These are phyloP conservation scores for Meandrina meandrites DNA, from an alignment of 92 coral and sea anemone genomes.

Conservation along the genomic window DNA sequence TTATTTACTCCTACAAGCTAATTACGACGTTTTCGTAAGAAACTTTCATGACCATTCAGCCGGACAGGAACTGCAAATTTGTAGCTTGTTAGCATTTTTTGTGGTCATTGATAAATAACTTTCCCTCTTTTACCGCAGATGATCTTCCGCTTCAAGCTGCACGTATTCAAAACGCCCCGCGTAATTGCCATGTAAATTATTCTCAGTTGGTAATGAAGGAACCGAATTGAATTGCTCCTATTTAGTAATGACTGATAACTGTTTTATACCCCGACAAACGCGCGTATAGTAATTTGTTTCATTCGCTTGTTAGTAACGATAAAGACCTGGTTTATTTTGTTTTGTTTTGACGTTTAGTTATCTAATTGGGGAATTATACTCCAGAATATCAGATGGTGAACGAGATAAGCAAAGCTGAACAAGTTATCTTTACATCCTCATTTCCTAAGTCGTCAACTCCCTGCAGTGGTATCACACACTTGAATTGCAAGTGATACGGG, in stretches of 20 bases:
- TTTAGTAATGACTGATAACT: slow-evolving; percentile 8
- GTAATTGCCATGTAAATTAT: background rate
- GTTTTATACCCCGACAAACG: background rate
- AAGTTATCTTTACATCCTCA: slow-evolving; percentile 13
- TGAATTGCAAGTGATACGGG: slow-evolving; percentile 9
- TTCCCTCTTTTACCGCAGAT: background rate
- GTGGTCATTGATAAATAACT: slow-evolving; percentile 19
- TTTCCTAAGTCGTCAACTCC: slow-evolving; percentile 29
- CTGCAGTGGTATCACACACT: slow-evolving; percentile 15
- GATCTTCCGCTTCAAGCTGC: slow-evolving; percentile 6
- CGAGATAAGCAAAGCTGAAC: slow-evolving; percentile 26
- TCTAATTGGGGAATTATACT: slow-evolving; percentile 21
- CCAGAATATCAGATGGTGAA: slow-evolving; percentile 26
- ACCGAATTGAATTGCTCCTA: background rate
- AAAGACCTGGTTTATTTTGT: background rate
- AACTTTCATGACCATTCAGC: background rate
- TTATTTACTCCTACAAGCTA: background rate
- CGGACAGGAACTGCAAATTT: slow-evolving; percentile 2
- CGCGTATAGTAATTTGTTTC: background rate
- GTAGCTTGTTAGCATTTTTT: slow-evolving; percentile 24
- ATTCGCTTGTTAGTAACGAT: background rate
- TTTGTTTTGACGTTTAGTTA: slow-evolving; percentile 12
- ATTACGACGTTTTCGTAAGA: background rate
- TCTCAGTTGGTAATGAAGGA: background rate
- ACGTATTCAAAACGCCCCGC: background rate